phyloP scores from a whole-genome alignment of 2,888 invertebrate genomes.

The Drosophila sordidapex region DNA sequence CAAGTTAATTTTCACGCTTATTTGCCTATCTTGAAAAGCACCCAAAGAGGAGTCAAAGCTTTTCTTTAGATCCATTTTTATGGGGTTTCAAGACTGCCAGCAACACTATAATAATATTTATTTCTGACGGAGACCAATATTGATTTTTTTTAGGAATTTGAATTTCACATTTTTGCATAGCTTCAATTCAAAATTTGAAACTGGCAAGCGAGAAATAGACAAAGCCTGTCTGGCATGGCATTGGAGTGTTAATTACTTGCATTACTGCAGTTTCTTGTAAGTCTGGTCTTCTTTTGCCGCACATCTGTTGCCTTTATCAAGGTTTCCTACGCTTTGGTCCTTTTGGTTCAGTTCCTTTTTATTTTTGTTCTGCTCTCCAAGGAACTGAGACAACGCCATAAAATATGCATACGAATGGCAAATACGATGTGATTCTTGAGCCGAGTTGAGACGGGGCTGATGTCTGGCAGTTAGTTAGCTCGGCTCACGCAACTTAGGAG shows the following conservation, averaged over 20 bases:
- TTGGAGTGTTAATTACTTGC: slow-evolving; percentile 1
- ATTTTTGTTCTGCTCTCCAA: slow-evolving; percentile 9
- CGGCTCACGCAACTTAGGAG: slow-evolving; percentile 3
- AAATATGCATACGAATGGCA: slow-evolving; percentile 55
- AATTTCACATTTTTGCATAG: neutral
- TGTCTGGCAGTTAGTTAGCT: slow-evolving; percentile 38
- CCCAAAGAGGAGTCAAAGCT: neutral
- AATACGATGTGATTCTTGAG: slow-evolving; percentile 42
- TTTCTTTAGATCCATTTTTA: neutral
- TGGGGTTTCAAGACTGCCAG: no score
- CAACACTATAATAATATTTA: neutral
- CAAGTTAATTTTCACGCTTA: neutral
- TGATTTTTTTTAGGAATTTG: neutral
- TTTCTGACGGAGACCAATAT: neutral
- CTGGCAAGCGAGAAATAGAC: neutral
- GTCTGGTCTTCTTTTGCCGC: neutral
- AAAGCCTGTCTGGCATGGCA: neutral
- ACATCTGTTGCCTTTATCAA: neutral
- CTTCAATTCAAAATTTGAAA: neutral
- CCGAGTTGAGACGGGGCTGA: slow-evolving; percentile 28
- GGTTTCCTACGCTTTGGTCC: neutral
- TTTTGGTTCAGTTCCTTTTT: neutral
- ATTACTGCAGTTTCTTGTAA: neutral
- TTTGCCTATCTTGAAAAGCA: neutral
- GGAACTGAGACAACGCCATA: slow-evolving; percentile 30